Evolutionary conservation across 1,140 invertebrate genomes (phyloP).

Genomic region (Mizuhopecten yessoensis): DNA sequence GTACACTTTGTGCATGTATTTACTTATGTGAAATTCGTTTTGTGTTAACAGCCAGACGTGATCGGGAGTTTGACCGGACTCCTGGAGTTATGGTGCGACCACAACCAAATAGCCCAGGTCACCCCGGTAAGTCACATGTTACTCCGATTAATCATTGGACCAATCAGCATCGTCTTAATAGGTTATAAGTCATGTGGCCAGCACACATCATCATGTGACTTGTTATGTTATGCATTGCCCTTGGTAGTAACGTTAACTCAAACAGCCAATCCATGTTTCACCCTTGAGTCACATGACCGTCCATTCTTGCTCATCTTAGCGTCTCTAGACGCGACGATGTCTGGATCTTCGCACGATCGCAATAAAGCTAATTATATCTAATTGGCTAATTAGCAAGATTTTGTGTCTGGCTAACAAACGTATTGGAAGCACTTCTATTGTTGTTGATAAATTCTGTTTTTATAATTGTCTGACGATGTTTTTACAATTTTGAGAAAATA

Average conservation of each 20-base stretch:
- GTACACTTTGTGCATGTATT: not conserved
- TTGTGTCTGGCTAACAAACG: not conserved
- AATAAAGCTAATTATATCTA: not conserved
- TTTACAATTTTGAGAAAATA: not conserved
- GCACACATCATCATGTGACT: not conserved
- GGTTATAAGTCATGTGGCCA: not conserved
- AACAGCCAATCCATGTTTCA: not conserved
- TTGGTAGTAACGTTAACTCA: not conserved
- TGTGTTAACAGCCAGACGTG: constrained; percentile 93
- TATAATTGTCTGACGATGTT: not conserved
- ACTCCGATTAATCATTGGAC: not conserved
- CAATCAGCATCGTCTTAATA: not conserved
- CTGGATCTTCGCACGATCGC: not conserved
- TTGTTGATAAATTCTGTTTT: not conserved
- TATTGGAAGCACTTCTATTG: not conserved
- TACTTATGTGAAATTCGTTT: constrained; percentile 56
- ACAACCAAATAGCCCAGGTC: constrained; percentile 91
- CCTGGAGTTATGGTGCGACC: constrained; percentile 95
- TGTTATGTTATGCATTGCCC: not conserved
- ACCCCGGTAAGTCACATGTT: constrained; percentile 85
- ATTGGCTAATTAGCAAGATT: not conserved
- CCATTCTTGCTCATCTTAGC: not conserved
- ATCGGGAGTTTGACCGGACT: constrained; percentile 92
- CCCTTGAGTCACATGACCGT: not conserved
- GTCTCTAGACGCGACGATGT: not conserved